Conservation (phyloP, 2,888 invertebrate genomes). For the Limnephilus marmoratus region DNA sequence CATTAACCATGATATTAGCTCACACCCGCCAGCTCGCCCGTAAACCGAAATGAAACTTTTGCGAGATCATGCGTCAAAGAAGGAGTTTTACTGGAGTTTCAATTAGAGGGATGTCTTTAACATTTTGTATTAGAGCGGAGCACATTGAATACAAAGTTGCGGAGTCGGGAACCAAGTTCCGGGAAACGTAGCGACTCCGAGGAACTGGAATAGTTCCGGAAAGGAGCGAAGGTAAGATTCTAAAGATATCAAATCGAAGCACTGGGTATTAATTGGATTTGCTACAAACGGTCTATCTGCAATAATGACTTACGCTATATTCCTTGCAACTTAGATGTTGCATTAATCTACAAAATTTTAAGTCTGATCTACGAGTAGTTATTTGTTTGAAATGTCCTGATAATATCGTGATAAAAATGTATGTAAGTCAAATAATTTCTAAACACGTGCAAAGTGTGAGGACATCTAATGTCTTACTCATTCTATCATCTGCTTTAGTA, state of each 20-base stretch:
- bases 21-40: background rate
- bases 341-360: background rate
- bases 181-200: background rate
- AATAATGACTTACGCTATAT: background rate
- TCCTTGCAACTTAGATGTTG: background rate
- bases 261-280: background rate
- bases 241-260: background rate
- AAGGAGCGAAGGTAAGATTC: background rate
- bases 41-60: background rate
- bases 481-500: no score
- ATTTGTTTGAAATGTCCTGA: no score
- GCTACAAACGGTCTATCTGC: background rate
- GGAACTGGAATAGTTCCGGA: background rate
- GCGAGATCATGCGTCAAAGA: background rate
- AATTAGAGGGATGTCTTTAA: background rate
- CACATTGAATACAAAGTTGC: background rate
- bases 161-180: background rate
- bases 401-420: no score
- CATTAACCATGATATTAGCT: background rate
- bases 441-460: no score
- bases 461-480: no score
- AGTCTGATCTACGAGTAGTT: background rate
- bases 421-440: no score
- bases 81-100: background rate
- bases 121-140: background rate